These are phyloP conservation scores for Harpegnathos saltator DNA, from an alignment of 1,140 invertebrate species.

Conservation along the genomic window DNA sequence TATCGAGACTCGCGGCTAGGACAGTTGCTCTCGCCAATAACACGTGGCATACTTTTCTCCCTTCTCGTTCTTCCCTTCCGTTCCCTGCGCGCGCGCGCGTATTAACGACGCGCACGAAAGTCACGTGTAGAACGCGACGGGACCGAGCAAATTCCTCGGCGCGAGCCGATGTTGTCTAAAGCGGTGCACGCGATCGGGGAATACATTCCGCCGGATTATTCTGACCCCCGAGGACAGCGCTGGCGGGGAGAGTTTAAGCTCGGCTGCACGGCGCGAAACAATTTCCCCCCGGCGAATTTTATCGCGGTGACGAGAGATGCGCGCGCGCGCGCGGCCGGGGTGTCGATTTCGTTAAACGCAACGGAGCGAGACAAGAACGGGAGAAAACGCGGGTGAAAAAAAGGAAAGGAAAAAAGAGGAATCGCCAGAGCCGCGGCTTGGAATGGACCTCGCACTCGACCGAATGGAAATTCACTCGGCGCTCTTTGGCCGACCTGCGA, in stretches of 20 bases:
- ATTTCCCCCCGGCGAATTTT: conserved; percentile 57
- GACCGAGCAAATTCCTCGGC: neutral
- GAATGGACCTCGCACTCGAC: conserved; percentile 66
- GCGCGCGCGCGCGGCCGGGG: neutral
- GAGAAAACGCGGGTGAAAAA: conserved; percentile 38
- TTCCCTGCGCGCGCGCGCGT: too few relatives aligned
- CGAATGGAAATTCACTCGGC: conserved; percentile 71
- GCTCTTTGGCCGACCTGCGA: conserved; percentile 54
- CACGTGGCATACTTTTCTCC: too few relatives aligned
- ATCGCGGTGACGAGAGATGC: conserved; percentile 47
- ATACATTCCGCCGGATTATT: conserved; percentile 33
- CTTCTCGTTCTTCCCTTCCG: too few relatives aligned
- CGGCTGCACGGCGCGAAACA: conserved; percentile 37
- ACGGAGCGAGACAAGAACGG: conserved; percentile 10
- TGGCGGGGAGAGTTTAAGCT: conserved; percentile 38
- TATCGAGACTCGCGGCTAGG: conserved; percentile 8
- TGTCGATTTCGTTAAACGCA: conserved; percentile 38
- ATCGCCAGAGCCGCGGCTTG: conserved; percentile 39
- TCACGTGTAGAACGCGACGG: neutral
- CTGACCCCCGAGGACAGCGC: conserved; percentile 7
- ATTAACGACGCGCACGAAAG: neutral
- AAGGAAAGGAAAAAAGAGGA: too few relatives aligned
- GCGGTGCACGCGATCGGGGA: neutral
- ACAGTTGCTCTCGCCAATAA: neutral
- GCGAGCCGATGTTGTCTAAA: neutral